Evolutionary conservation across 1,140 invertebrate species (phyloP), one percentile per base, ranked within the genome.

Genomic region (Drosophila truncata): DNA sequence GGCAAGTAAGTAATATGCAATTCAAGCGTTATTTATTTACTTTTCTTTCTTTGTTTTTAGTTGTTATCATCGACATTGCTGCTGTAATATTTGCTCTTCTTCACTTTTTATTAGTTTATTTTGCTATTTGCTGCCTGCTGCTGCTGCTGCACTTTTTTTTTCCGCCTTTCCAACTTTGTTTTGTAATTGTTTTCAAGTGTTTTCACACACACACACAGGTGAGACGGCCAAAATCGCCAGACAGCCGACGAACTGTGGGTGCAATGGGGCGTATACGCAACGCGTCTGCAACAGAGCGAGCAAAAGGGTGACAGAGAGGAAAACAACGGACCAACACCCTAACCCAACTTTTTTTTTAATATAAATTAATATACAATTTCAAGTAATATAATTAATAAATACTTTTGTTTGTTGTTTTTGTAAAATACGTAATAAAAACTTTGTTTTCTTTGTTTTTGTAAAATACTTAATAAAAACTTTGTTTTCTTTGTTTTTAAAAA

Each of bases 141-240:
- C 18, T 10, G 31, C 20, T 16, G 25, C 33, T 57, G 64, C 49
- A 70, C 41, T 39, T 65, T 44, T 61, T 61, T 37, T 61, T 62
- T 47, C 20, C 57, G 35, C 29, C 41, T 20, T 54, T 20, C 31
- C 47, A 31, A 62, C 74, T 78, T 78, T 62, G 75, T 70, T 78
- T 70, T 78, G 74, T 78, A 78, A 78, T 78, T 78, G 65, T 70
- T 78, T 50, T 78, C 57, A 42, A 78, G 74, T 70, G 75, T 20
- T n/a, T n/a, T n/a, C 33, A 33, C 33, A 31, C 31, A 47, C 35
- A 42, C 46, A 23, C 41, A 20, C 18, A 42, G 11, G 5, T 23
- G 42, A 39, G n/a, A n/a, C n/a, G 46, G 55, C 47, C 63, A 76
- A 78, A 76, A 77, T 44, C 69, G 27, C 20, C 42, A 66, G 47